phyloP scores from a whole-genome alignment of 2,797 vertebrate genomes.

The Tapera naevia region DNA sequence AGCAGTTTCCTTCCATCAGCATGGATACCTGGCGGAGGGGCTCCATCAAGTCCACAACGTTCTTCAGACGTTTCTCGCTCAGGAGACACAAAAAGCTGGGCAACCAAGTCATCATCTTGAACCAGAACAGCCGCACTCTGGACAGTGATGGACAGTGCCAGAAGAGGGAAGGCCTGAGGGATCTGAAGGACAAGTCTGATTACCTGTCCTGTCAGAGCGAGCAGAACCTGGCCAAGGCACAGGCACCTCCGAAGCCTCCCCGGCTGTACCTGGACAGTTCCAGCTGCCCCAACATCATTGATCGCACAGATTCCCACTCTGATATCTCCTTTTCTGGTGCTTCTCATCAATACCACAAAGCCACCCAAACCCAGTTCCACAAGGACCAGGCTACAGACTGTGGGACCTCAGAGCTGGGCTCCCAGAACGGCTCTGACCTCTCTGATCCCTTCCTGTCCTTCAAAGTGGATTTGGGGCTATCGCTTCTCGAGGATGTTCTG shows the following conservation, averaged over 20 bases:
- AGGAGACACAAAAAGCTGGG: slow-evolving; percentile 78
- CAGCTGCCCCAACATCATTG: slow-evolving; percentile 75
- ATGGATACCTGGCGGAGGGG: slow-evolving; percentile 80
- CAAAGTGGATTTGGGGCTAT: slow-evolving; percentile 91
- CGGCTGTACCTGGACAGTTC: slow-evolving; percentile 86
- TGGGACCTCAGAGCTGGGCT: slow-evolving; percentile 60
- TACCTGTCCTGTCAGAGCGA: slow-evolving; percentile 83
- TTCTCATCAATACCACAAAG: slow-evolving; percentile 71
- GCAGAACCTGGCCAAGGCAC: slow-evolving; percentile 84
- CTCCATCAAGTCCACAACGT: slow-evolving; percentile 76
- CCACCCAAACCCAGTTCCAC: slow-evolving; percentile 45
- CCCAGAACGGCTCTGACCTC: slow-evolving; percentile 48
- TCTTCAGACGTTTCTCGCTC: slow-evolving; percentile 77
- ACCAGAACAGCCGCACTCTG: slow-evolving; percentile 83
- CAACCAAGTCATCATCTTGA: slow-evolving; percentile 67
- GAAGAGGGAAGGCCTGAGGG: slow-evolving; percentile 84
- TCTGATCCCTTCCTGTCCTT: slow-evolving; percentile 83
- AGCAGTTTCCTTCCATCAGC: not conserved
- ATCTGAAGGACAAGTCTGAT: slow-evolving; percentile 80
- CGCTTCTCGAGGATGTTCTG: slow-evolving; percentile 92
- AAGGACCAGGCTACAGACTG: slow-evolving; percentile 67
- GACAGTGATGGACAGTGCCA: slow-evolving; percentile 68
- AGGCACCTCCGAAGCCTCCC: slow-evolving; percentile 91
- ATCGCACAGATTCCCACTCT: slow-evolving; percentile 68
- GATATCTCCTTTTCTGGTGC: slow-evolving; percentile 72